Evolutionary conservation across 2,888 invertebrate species (phyloP), one percentile per base, ranked within the genome.

Genomic region (Heteropelma amictum): DNA sequence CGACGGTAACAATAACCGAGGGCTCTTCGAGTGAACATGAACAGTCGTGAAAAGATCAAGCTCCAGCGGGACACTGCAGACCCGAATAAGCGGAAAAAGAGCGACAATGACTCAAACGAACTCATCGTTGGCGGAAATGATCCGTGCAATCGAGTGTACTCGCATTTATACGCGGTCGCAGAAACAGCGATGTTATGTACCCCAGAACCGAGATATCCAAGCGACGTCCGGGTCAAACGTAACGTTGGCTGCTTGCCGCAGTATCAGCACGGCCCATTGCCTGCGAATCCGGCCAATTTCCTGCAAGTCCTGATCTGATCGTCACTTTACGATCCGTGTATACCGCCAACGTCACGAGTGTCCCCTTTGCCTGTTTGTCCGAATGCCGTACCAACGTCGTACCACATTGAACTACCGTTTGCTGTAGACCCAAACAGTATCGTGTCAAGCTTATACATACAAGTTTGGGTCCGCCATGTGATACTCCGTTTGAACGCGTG

Each of bases 191-290:
- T 21, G 23, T 51, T 63, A 38, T 51, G 17, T 23, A 49, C 42
- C 56, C 26, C 54, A 42, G 12, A 42, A 35, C 28, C 56, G 58
- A 71, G 71, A 76, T 68, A 76, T 45, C 71, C 68, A 63, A 49
- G 75, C 64, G 82, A 83, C 84, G 83, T 82, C 78, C 79, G 76
- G 78, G 80, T 78, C 75, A 69, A 78, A 77, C 79, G 72, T 56
- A 72, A 72, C 76, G 77, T 77, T 75, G 65, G 76, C 72, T 73
- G 77, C 30, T 19, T 80, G 75, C 77, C 5, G 79, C 77, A 79
- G 83, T 87, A 86, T 85, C 88, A 88, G 86, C 86, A 88, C 83
- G 87, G 87, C 86, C 86, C 89, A 89, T 88, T 88, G 88, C 86
- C 79, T 84, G 84, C 85, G 84, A 87, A 88, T 87, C 87, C 87